These are phyloP conservation scores for Drosophila maculinotata DNA, from an alignment of 2,888 invertebrate species.

Conservation along the genomic window DNA sequence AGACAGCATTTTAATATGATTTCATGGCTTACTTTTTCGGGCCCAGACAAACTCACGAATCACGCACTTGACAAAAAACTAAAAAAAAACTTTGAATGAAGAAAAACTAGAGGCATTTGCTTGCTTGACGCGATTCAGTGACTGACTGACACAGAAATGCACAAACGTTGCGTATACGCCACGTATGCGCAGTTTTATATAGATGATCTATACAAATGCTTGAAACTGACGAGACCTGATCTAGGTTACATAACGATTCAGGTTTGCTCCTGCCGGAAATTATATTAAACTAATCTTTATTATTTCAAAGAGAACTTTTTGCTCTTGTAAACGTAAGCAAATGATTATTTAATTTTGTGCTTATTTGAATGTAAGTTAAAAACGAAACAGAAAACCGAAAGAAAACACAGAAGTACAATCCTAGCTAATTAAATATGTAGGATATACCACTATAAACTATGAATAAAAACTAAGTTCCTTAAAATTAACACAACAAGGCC, in stretches of 20 bases:
- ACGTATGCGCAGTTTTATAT: constrained; percentile 7
- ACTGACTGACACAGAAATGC: constrained; percentile 54
- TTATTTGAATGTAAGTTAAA: no score
- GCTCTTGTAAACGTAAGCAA: no score
- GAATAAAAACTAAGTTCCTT: no score
- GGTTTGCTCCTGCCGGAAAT: neutral
- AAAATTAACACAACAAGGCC: no score
- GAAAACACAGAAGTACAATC: no score
- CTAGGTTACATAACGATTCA: neutral
- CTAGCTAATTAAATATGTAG: no score
- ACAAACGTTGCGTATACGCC: constrained; percentile 40
- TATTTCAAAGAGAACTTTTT: no score
- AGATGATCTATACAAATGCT: constrained; percentile 24
- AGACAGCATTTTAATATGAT: constrained; percentile 81
- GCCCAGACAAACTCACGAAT: constrained; percentile 34
- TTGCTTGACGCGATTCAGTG: constrained; percentile 49
- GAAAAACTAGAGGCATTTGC: constrained; percentile 40
- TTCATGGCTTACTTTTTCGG: constrained; percentile 64
- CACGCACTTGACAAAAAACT: constrained; percentile 42
- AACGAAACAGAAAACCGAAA: no score
- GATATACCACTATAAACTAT: no score
- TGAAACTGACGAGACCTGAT: constrained; percentile 2
- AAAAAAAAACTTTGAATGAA: no score
- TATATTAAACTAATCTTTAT: neutral
- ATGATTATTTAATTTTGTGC: no score